Base-by-base conservation (phyloP, 2,113 vertebrate genomes). In the Harpagus bidentatus region DNA sequence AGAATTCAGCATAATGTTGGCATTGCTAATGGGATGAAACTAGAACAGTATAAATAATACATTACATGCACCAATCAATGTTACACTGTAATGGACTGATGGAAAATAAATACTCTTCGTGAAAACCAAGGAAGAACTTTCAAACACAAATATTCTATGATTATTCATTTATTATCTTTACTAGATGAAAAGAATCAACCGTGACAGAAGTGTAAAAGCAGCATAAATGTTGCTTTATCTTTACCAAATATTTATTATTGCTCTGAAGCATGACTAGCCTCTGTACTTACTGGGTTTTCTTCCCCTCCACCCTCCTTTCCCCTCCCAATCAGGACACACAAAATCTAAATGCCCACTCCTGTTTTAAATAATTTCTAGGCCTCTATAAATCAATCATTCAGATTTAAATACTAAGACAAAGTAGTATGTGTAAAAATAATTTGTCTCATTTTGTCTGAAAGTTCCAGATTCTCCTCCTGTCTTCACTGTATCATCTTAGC, bases 11-110 rank as follows among this genome's bases (percentile, higher is more conserved):
- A 76, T 48, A 88, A 89, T 95, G 96, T 96, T 92, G 88, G 88
- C 48, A 85, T 95, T 96, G 97, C 96, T 98, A 98, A 98, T 98
- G 97, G 98, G 85, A 97, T 96, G 91, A 97, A 98, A 96, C 96
- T 86, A 97, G 88, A 96, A 96, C 43, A 93, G 88, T 94, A 98
- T 98, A 98, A 98, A 98, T 98, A 98, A 98, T 97, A 97, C 97
- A 98, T 98, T 79, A 95, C 94, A 88, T 50, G 93, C 29, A 93
- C 81, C 94, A 93, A 97, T 98, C 98, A 96, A 98, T 97, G 94
- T 85, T 88, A 76, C 42, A 67, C 61, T 92, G 85, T 93, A 97
- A 97, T 88, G 95, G 73, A 61, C 93, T 97, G 96, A 98, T 91
- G 82, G 93, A 98, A 98, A 98, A 98, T 94, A 98, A 98, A 98